Percentiles rank a stretch among this genome's conserved stretches.
phyloP scores from a whole-genome alignment of 2,113 vertebrate genomes.

The Erinaceus europaeus region DNA sequence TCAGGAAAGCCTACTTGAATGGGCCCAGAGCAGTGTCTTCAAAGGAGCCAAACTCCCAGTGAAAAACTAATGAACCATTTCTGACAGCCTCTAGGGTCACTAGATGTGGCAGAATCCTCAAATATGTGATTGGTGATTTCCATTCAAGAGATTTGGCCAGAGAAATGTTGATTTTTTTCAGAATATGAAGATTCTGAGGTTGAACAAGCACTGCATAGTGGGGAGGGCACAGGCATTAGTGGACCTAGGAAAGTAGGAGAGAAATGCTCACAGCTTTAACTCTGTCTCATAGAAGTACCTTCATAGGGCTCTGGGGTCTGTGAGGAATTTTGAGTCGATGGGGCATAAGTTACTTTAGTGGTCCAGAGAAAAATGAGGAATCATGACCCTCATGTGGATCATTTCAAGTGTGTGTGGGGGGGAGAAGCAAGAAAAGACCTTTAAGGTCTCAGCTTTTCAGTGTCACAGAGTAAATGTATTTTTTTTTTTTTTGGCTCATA shows the following conservation, averaged over 20 bases:
- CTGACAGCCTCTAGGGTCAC: neutral
- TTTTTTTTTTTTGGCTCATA: neutral
- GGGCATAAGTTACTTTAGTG: neutral
- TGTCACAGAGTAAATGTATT: neutral
- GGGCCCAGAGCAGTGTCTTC: neutral
- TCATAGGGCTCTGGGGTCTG: neutral
- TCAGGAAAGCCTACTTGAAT: neutral
- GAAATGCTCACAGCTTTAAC: neutral
- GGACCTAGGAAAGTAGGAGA: neutral
- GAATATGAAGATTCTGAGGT: neutral
- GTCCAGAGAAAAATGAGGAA: neutral
- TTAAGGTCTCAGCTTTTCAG: neutral
- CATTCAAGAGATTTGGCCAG: neutral
- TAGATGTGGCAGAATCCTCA: fast-evolving
- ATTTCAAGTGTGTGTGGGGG: too few relatives aligned
- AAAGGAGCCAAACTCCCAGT: neutral
- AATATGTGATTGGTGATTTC: neutral
- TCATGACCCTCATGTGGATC: neutral
- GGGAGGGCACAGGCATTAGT: fast-evolving
- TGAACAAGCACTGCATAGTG: neutral
- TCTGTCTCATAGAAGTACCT: neutral
- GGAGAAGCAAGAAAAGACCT: neutral
- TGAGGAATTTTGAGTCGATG: neutral
- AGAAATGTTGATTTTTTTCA: neutral
- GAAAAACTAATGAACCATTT: neutral